Conservation (phyloP, 2,797 vertebrate species). For the Artibeus lituratus region DNA sequence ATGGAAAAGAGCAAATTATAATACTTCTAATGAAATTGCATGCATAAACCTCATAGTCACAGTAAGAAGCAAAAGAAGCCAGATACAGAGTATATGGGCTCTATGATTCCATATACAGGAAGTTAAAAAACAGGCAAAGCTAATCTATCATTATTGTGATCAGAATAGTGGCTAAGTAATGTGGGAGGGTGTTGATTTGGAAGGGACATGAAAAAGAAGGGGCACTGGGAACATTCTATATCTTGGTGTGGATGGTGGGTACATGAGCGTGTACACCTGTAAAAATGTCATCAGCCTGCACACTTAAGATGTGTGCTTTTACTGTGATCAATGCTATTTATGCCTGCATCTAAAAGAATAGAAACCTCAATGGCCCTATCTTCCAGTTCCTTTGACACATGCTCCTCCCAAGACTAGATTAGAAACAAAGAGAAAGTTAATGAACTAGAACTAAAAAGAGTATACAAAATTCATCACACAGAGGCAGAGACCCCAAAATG, state of each 20-base stretch:
- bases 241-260: background rate
- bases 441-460: background rate
- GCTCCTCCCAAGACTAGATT: background rate
- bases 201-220: background rate
- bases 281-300: background rate
- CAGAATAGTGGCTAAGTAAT: background rate
- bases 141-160: background rate
- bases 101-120: background rate
- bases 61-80: background rate
- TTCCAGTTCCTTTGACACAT: background rate
- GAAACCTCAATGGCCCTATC: background rate
- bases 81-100: background rate
- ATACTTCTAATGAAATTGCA: background rate
- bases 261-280: background rate
- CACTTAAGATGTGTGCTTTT: background rate
- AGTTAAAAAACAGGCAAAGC: background rate
- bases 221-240: background rate
- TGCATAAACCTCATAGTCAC: background rate
- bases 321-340: background rate
- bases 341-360: background rate
- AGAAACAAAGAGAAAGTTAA: slow-evolving; percentile 22
- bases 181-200: background rate
- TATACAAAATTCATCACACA: background rate
- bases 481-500: background rate
- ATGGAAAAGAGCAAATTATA: background rate